A percentile compares a stretch with the other conserved stretches of the same genome.
Evolutionary conservation across 2,797 vertebrate genomes (phyloP).

Genomic region (Lutra lutra): DNA sequence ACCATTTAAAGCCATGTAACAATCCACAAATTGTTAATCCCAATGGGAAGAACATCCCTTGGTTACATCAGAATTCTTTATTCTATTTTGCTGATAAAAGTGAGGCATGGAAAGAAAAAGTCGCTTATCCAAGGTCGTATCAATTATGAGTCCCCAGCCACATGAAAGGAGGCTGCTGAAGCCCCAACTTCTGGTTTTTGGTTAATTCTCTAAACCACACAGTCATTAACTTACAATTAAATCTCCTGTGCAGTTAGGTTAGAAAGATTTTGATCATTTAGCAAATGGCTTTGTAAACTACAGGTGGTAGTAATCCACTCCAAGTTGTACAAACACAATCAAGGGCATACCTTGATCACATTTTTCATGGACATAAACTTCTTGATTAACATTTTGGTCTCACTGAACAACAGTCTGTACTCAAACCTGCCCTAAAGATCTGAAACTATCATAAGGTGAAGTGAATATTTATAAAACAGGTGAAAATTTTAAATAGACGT

Average conservation of each 20-base stretch:
- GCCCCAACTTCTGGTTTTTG: background rate
- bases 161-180: background rate
- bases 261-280: constrained; percentile 30
- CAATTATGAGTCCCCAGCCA: background rate
- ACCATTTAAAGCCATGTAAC: background rate
- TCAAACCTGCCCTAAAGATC: background rate
- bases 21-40: background rate
- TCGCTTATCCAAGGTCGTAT: background rate
- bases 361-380: background rate
- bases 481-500: background rate
- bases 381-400: background rate
- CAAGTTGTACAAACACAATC: background rate
- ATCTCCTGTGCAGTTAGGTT: background rate
- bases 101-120: background rate
- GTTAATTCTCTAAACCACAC: background rate
- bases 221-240: constrained; percentile 21
- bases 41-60: background rate
- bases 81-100: background rate
- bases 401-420: background rate
- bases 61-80: background rate
- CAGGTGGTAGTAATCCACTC: background rate
- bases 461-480: background rate
- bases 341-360: background rate
- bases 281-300: constrained; percentile 21
- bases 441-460: background rate